phyloP scores from a whole-genome alignment of 2,113 vertebrate genomes.

The Dicaeum eximium region DNA sequence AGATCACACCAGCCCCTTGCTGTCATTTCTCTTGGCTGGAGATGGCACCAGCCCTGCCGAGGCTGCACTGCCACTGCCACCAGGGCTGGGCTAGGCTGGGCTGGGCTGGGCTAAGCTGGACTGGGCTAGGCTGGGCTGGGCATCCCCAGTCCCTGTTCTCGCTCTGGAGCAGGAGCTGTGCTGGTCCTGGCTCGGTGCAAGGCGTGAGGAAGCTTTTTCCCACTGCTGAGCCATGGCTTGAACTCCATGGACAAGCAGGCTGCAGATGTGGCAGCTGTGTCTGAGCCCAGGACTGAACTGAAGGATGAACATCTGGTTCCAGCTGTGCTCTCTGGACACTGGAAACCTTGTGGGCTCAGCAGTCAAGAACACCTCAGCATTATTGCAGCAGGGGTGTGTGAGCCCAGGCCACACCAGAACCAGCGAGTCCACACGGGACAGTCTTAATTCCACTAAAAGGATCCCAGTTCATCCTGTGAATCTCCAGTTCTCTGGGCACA shows the following conservation, averaged over 20 bases:
- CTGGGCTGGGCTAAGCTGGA: too few species aligned
- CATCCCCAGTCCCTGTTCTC: background rate
- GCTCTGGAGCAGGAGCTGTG: background rate
- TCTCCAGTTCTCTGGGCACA: background rate
- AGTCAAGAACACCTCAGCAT: background rate
- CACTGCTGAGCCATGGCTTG: background rate
- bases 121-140: background rate
- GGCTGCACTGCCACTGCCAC: background rate
- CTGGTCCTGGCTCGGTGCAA: fast-evolving
- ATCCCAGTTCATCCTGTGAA: background rate
- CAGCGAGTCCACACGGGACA: background rate
- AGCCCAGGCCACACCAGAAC: background rate
- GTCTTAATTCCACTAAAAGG: background rate
- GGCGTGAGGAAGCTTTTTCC: background rate
- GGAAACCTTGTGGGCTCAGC: background rate
- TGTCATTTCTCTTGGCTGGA: background rate
- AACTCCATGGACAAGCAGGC: background rate
- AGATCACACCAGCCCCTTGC: fast-evolving
- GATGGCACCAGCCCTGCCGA: background rate
- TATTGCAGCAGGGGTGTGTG: background rate
- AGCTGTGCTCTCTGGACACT: background rate
- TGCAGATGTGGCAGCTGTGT: background rate
- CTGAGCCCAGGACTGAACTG: background rate
- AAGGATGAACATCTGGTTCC: background rate
- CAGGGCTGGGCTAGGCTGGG: background rate